Evolutionary conservation across 2,797 vertebrate genomes (phyloP).

Genomic region (Poecilia wingei): DNA sequence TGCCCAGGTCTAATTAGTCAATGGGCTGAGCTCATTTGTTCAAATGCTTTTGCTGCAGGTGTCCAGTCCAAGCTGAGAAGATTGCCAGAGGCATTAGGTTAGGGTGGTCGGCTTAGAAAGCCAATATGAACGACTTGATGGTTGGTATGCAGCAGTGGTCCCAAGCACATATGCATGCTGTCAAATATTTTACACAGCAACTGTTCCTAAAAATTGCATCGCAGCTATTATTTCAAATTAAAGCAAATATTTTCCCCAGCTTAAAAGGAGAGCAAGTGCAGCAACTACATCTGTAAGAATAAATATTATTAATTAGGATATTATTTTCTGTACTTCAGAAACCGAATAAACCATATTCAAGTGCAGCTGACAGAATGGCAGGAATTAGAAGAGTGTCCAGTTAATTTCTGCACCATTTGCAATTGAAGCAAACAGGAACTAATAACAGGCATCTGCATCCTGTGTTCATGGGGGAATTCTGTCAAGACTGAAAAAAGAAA

Average conservation of each 20-base stretch:
- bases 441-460: constrained; percentile 84
- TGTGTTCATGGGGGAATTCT: constrained; percentile 78
- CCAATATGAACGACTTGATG: constrained; percentile 54
- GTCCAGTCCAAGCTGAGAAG: constrained; percentile 67
- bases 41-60: constrained; percentile 75
- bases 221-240: constrained; percentile 19
- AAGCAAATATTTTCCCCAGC: neutral
- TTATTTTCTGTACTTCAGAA: constrained; percentile 40
- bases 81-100: constrained; percentile 66
- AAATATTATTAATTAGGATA: constrained; percentile 50
- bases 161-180: constrained; percentile 28
- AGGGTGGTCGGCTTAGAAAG: constrained; percentile 61
- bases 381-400: constrained; percentile 84
- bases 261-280: constrained; percentile 10
- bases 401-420: constrained; percentile 86
- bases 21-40: constrained; percentile 77
- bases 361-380: constrained; percentile 65
- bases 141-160: constrained; percentile 46
- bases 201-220: constrained; percentile 6
- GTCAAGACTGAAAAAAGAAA: constrained; percentile 72
- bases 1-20: constrained; percentile 77
- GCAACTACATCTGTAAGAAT: constrained; percentile 8
- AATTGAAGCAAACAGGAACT: constrained; percentile 88
- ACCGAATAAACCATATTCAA: constrained; percentile 36
- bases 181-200: constrained; percentile 31